Conservation (phyloP, 2,888 invertebrate genomes). For the Troilus luridus region DNA sequence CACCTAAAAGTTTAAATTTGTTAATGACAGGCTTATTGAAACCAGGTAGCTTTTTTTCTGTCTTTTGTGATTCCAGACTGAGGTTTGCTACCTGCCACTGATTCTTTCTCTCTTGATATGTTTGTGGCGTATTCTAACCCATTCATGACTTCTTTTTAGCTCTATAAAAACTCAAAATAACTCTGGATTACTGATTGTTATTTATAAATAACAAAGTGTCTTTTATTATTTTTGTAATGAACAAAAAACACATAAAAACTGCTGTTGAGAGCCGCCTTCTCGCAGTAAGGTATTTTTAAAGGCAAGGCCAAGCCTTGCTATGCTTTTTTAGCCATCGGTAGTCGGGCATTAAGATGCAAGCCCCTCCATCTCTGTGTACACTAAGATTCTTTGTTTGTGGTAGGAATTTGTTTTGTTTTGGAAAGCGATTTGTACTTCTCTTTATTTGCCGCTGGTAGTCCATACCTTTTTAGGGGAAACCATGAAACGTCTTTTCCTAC, state of each 20-base stretch:
- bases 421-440: background rate
- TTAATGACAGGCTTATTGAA: too few species aligned
- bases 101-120: too few species aligned
- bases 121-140: too few species aligned
- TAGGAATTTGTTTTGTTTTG: constrained; percentile 21
- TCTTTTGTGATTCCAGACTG: too few species aligned
- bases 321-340: background rate
- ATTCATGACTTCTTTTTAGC: too few species aligned
- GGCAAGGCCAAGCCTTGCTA: background rate
- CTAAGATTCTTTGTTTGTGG: background rate
- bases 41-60: too few species aligned
- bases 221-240: too few species aligned
- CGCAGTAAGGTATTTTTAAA: background rate
- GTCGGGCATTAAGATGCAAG: background rate
- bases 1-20: too few species aligned
- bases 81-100: too few species aligned
- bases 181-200: too few species aligned
- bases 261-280: background rate
- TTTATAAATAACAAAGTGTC: too few species aligned
- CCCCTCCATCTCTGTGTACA: constrained; percentile 1
- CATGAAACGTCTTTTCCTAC: background rate
- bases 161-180: too few species aligned
- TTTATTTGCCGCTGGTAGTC: constrained; percentile 10
- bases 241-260: background rate
- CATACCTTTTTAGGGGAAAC: background rate